Evolutionary conservation across 2,113 vertebrate genomes (phyloP).

Genomic region (Corvus cornix): DNA sequence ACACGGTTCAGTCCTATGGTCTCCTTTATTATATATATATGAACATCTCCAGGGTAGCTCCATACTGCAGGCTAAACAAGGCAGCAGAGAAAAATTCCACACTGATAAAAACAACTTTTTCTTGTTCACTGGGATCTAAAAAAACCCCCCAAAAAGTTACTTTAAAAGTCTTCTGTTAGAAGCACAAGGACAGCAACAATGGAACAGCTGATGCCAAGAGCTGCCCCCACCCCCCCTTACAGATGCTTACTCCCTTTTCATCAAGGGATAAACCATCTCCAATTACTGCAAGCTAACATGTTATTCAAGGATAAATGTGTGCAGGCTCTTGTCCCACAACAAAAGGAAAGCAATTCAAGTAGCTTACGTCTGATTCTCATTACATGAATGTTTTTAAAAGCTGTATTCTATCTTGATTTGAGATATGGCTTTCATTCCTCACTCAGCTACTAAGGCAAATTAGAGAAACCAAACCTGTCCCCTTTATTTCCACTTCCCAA

Average conservation of each 20-base stretch:
- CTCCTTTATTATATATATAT: background rate
- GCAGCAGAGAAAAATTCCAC: background rate
- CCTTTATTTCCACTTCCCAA: background rate
- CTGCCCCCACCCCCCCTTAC: background rate
- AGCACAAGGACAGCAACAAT: conserved; percentile 8
- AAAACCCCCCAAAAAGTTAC: background rate
- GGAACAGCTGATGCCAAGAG: conserved; percentile 33
- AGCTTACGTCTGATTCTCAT: conserved; percentile 49
- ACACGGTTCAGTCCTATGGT: background rate
- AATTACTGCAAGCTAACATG: conserved; percentile 44
- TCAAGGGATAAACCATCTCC: conserved; percentile 52
- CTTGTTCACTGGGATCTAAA: background rate
- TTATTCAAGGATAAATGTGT: conserved; percentile 46
- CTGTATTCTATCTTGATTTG: background rate
- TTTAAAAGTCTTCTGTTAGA: background rate
- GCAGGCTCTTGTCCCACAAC: conserved; percentile 23
- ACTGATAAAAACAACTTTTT: background rate
- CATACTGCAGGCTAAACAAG: accelerated
- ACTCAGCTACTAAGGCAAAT: background rate
- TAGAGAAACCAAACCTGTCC: background rate
- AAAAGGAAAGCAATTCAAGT: conserved; percentile 37
- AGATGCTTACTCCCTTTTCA: conserved; percentile 48
- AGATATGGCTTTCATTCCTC: background rate
- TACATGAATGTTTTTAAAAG: background rate
- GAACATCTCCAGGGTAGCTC: background rate